A percentile compares a stretch with the other conserved stretches of the same genome.
These are phyloP conservation scores for Epinotia nisella DNA, from an alignment of 2,888 invertebrate species.

Conservation along the genomic window DNA sequence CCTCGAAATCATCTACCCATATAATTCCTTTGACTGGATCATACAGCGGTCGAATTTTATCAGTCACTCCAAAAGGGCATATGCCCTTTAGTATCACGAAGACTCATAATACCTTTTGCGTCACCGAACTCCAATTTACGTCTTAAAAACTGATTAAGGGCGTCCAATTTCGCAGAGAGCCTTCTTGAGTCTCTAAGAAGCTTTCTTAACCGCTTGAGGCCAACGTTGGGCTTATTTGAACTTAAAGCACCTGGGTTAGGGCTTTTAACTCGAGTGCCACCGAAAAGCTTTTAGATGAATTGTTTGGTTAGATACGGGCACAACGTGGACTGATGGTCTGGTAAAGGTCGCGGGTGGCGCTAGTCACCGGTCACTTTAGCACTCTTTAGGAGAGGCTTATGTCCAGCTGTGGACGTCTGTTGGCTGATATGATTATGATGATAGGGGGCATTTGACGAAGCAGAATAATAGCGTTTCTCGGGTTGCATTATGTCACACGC, in stretches of 20 bases:
- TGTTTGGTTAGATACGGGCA: slow-evolving; percentile 6
- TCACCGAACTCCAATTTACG: slow-evolving; percentile 9
- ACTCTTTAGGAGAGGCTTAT: too few relatives aligned
- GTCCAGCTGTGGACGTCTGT: too few relatives aligned
- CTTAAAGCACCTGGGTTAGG: slow-evolving; percentile 36
- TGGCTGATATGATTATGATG: background rate
- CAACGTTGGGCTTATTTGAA: slow-evolving; percentile 29
- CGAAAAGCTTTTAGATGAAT: slow-evolving; percentile 24
- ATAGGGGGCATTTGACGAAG: background rate
- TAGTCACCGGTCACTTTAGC: too few relatives aligned
- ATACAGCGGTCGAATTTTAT: background rate
- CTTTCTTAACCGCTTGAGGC: slow-evolving; percentile 27
- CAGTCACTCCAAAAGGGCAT: background rate
- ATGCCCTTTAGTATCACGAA: background rate
- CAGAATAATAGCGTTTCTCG: background rate
- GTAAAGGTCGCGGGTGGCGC: too few relatives aligned
- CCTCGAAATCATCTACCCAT: slow-evolving; percentile 12
- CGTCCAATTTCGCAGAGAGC: slow-evolving; percentile 30
- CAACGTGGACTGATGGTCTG: background rate
- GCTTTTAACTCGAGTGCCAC: slow-evolving; percentile 30
- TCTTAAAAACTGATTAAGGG: slow-evolving; percentile 35
- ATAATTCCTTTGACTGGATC: slow-evolving; percentile 26
- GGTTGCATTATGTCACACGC: background rate
- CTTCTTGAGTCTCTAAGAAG: slow-evolving; percentile 7
- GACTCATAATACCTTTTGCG: background rate